Percentiles rank a stretch among this genome's conserved stretches.
phyloP scores from a whole-genome alignment of 2,797 vertebrate species.

The Cuculus canorus region DNA sequence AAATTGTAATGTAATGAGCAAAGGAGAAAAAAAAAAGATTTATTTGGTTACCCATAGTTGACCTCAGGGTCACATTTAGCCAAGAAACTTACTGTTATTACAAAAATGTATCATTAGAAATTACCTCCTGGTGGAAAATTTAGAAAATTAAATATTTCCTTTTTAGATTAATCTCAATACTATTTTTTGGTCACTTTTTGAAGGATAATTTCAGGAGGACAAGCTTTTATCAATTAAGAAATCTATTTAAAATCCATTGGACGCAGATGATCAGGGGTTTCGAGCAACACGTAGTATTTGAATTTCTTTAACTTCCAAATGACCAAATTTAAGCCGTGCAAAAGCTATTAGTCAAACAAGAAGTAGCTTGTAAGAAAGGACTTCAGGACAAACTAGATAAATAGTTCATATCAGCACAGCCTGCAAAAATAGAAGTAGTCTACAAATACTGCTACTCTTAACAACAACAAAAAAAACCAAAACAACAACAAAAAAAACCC shows the following conservation, averaged over 20 bases:
- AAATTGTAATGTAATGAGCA: not conserved
- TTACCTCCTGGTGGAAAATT: not conserved
- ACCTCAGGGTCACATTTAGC: not conserved
- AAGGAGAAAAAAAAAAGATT: not conserved
- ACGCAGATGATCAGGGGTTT: not conserved
- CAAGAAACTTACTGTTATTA: not conserved
- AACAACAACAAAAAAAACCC: not conserved
- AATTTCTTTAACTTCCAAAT: not conserved
- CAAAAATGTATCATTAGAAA: not conserved
- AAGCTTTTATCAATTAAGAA: not conserved
- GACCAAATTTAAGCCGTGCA: not conserved
- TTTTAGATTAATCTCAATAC: not conserved
- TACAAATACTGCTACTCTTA: conserved; percentile 2
- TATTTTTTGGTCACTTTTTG: not conserved
- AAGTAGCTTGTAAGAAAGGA: conserved; percentile 1
- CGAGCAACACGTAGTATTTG: not conserved
- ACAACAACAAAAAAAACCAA: not conserved
- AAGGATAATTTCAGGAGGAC: not conserved
- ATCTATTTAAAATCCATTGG: not conserved
- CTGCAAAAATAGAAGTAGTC: not conserved
- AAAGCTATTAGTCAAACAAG: not conserved
- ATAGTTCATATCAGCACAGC: not conserved
- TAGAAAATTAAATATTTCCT: not conserved
- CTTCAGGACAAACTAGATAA: conserved; percentile 11
- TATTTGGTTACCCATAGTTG: not conserved